Percentiles rank a stretch among this genome's conserved stretches.
phyloP scores from a whole-genome alignment of 2,888 invertebrate genomes.

The Adineta ricciae region DNA sequence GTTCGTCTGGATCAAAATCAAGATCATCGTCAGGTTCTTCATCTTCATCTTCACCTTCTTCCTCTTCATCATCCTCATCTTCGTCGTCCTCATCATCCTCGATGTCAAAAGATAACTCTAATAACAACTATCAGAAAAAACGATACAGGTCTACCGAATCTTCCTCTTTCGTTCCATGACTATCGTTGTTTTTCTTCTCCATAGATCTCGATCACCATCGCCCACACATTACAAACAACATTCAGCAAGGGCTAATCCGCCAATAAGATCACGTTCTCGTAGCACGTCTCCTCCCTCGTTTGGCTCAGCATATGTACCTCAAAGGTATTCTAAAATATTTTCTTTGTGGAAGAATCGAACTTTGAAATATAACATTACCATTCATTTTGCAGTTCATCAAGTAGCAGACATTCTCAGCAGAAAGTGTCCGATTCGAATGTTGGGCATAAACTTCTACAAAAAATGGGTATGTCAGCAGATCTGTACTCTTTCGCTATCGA shows the following conservation, averaged over 20 bases:
- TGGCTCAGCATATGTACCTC: not conserved
- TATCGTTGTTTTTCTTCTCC: not conserved
- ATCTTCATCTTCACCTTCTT: not conserved
- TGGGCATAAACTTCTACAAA: slow-evolving; percentile 87
- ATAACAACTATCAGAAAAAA: not conserved
- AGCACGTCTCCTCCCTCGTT: slow-evolving; percentile 36
- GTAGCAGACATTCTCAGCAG: slow-evolving; percentile 11
- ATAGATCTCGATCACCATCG: slow-evolving; percentile 50
- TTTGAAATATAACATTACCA: slow-evolving; percentile 46
- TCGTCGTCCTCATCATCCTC: not conserved
- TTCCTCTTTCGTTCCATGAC: not conserved
- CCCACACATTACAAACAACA: slow-evolving; percentile 51
- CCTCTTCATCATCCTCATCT: not conserved
- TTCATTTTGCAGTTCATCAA: slow-evolving; percentile 34
- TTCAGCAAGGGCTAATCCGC: slow-evolving; percentile 26
- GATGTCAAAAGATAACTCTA: not conserved
- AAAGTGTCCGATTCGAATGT: slow-evolving; percentile 59
- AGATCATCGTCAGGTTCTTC: slow-evolving; percentile 35
- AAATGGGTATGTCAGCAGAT: slow-evolving; percentile 63
- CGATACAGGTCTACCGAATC: not conserved
- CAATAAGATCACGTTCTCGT: slow-evolving; percentile 33
- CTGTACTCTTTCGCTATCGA: not conserved
- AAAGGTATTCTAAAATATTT: slow-evolving; percentile 37
- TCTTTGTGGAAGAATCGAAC: slow-evolving; percentile 34
- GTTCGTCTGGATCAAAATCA: slow-evolving; percentile 39